phyloP scores from a whole-genome alignment of 2,113 vertebrate genomes.

The Hypomesus transpacificus region DNA sequence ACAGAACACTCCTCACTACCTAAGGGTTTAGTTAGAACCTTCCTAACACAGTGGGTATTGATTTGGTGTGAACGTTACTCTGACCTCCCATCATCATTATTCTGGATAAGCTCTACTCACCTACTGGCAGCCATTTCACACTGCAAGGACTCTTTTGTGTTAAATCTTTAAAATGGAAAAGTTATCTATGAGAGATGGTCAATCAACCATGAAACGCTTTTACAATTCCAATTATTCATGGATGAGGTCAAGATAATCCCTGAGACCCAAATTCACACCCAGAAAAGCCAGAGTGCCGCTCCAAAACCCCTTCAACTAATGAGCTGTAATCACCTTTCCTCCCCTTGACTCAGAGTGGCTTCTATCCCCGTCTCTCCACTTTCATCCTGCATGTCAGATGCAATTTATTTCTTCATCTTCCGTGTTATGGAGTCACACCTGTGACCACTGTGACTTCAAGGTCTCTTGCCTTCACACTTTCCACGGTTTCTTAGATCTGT shows the following conservation, averaged over 20 bases:
- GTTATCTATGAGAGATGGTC: conserved; percentile 1
- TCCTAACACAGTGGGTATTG: too few species aligned
- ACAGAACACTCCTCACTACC: too few species aligned
- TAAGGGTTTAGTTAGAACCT: too few species aligned
- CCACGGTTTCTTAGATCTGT: too few species aligned
- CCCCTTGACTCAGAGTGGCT: conserved; percentile 35
- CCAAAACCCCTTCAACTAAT: conserved; percentile 49
- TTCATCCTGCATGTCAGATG: conserved; percentile 32
- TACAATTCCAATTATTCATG: conserved; percentile 36
- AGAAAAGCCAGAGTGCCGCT: conserved; percentile 44
- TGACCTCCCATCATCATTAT: too few species aligned
- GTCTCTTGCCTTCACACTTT: conserved; percentile 6
- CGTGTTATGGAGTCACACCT: conserved; percentile 21
- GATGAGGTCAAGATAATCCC: conserved; percentile 28
- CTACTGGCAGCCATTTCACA: too few species aligned
- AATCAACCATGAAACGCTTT: conserved; percentile 18
- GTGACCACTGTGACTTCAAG: conserved; percentile 31
- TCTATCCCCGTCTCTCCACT: conserved; percentile 33
- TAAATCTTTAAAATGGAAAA: too few species aligned
- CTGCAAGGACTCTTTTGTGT: too few species aligned
- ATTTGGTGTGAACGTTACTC: too few species aligned
- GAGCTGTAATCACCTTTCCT: conserved; percentile 54
- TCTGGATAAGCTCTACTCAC: too few species aligned
- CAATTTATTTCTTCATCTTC: conserved; percentile 47
- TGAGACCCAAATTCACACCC: conserved; percentile 43